Conservation (phyloP, 2,113 vertebrate species). For the Agapornis roseicollis region DNA sequence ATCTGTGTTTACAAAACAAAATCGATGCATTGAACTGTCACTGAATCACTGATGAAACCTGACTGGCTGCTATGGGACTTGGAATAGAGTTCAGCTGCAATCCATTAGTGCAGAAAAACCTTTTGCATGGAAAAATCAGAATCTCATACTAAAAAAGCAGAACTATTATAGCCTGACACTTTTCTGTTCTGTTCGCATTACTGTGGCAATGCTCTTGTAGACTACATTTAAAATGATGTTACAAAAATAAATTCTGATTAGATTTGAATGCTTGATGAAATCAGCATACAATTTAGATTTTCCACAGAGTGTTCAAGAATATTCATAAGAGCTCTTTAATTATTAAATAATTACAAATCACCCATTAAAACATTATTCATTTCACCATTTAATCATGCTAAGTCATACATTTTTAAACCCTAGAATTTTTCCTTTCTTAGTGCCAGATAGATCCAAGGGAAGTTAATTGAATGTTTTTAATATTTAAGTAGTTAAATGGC, state of each 20-base stretch:
- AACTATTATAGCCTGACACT: not conserved
- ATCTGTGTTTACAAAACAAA: not conserved
- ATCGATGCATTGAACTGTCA: not conserved
- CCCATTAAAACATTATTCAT: constrained; percentile 61
- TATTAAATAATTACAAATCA: constrained; percentile 70
- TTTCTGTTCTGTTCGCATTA: not conserved
- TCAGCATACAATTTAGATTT: constrained; percentile 53
- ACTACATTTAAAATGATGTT: not conserved
- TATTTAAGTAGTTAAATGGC: constrained; percentile 33
- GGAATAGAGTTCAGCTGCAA: not conserved
- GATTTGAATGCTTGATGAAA: constrained; percentile 61
- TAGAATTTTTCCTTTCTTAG: constrained; percentile 16
- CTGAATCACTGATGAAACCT: not conserved
- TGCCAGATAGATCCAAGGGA: constrained; percentile 23
- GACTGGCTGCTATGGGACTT: not conserved
- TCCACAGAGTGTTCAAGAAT: constrained; percentile 52
- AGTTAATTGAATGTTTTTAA: constrained; percentile 38
- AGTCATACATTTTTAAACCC: constrained; percentile 39
- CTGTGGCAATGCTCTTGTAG: not conserved
- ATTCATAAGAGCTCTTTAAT: constrained; percentile 54
- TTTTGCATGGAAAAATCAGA: not conserved
- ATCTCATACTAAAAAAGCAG: not conserved
- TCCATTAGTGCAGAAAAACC: not conserved
- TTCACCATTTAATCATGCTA: constrained; percentile 41
- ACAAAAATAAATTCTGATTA: constrained; percentile 53